phyloP scores from a whole-genome alignment of 1,140 invertebrate genomes.

The Cydia amplana region DNA sequence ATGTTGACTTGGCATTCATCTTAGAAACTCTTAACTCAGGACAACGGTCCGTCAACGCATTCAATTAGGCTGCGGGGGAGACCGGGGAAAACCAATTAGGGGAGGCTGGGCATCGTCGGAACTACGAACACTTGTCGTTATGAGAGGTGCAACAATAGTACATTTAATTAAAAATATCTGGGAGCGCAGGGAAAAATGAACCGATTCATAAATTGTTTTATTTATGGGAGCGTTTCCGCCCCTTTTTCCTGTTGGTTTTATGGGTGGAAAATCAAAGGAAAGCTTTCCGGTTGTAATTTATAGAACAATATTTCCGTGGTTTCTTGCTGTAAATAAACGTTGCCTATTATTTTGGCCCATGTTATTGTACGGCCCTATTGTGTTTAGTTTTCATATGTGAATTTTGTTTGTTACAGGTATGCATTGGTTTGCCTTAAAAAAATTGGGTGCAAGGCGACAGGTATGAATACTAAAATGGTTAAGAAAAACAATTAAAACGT shows the following conservation, averaged over 20 bases:
- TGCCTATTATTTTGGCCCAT: constrained; percentile 13
- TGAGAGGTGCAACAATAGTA: constrained; percentile 53
- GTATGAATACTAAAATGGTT: not conserved
- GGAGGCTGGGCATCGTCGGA: constrained; percentile 35
- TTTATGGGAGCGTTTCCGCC: constrained; percentile 16
- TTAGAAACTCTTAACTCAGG: constrained; percentile 2
- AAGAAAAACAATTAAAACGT: not conserved
- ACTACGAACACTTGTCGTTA: constrained; percentile 47
- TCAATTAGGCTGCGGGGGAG: constrained; percentile 44
- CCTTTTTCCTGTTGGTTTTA: constrained; percentile 30
- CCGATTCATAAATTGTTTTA: constrained; percentile 32
- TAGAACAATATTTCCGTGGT: constrained; percentile 26
- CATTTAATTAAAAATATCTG: constrained; percentile 49
- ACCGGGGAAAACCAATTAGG: constrained; percentile 47
- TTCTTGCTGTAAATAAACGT: constrained; percentile 30
- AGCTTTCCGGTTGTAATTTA: constrained; percentile 22
- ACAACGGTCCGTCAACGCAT: constrained; percentile 38
- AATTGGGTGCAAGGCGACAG: not conserved
- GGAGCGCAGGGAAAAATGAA: constrained; percentile 30
- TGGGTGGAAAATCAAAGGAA: constrained; percentile 27
- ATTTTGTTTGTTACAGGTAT: not conserved
- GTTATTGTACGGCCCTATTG: constrained; percentile 3
- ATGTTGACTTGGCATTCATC: not conserved
- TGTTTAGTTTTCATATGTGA: constrained; percentile 5
- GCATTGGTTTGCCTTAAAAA: not conserved